Conservation (phyloP, 2,797 vertebrate species). For the Vipera latastei region DNA sequence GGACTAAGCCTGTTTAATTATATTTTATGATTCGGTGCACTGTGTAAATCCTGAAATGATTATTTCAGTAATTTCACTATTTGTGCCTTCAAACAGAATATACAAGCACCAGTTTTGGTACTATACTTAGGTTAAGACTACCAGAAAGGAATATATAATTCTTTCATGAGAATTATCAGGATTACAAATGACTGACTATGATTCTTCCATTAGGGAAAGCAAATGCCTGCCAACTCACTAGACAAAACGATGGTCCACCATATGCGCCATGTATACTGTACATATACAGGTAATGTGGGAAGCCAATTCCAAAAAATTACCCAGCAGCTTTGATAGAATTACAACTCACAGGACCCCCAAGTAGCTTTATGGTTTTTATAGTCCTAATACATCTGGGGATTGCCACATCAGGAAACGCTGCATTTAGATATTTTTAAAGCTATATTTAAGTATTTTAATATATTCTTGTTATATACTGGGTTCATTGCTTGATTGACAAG, state of each 20-base stretch:
- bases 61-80: not conserved
- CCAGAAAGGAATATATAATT: not conserved
- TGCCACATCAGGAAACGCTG: not conserved
- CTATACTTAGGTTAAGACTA: not conserved
- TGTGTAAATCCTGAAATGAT: not conserved
- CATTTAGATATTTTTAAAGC: not conserved
- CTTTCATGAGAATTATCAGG: not conserved
- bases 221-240: not conserved
- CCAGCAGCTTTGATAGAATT: not conserved
- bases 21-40: not conserved
- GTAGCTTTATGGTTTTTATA: not conserved
- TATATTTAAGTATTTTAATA: not conserved
- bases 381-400: not conserved
- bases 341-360: not conserved
- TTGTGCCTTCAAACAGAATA: constrained; percentile 2
- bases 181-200: not conserved
- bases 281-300: not conserved
- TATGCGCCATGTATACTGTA: not conserved
- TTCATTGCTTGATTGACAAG: too few species aligned
- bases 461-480: too few species aligned
- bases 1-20: not conserved
- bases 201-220: not conserved
- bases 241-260: not conserved
- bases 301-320: not conserved
- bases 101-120: constrained; percentile 10